Evolutionary conservation across 2,113 vertebrate species (phyloP), one percentile per base, ranked within the genome.

Genomic region (Psittacara wagleri): DNA sequence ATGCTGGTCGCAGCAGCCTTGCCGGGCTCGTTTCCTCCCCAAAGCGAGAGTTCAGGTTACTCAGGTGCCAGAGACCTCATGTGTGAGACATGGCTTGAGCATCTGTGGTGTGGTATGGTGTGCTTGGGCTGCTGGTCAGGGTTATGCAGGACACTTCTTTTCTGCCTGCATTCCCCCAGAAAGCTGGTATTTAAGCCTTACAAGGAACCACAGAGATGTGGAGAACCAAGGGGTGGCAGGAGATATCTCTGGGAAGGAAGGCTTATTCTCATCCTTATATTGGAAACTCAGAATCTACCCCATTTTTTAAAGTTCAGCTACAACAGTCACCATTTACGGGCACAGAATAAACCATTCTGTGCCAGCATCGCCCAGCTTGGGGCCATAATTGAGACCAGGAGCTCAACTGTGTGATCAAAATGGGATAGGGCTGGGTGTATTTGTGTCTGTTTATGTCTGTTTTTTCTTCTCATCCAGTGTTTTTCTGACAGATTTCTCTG

Each of bases 401-500:
- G 13, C 51, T 55, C 52, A 86, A 12, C 3, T 37, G 43, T 84
- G 43, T 27, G 51, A 62, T 86, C 35, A 82, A 39, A 92, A 44
- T 48, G 33, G 43, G 63, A 67, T 54, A 9, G 29, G 13, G 6
- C 48, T 44, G 69, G 23, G 6, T 13, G 41, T 90, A 4, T 86
- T 83, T 59, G 4, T 43, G 17, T 61, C 24, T 87, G 31, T 49
- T 88, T 74, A 14, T 64, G 24, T 46, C 13, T 83, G 24, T 3
- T 51, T 70, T 84, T 88, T 4, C 16, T 88, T 77, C 19, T 64
- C 9, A 33, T 88, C 75, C 63, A 8, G 6, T 75, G 7, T 92
- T 94, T 69, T 90, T 82, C 41, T 89, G 62, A 41, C 17, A 10
- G 57, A 49, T 52, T 86, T 78, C 35, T 67, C 69, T 88, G 55